phyloP scores from a whole-genome alignment of 2,113 vertebrate genomes.

The Rallus limicola region DNA sequence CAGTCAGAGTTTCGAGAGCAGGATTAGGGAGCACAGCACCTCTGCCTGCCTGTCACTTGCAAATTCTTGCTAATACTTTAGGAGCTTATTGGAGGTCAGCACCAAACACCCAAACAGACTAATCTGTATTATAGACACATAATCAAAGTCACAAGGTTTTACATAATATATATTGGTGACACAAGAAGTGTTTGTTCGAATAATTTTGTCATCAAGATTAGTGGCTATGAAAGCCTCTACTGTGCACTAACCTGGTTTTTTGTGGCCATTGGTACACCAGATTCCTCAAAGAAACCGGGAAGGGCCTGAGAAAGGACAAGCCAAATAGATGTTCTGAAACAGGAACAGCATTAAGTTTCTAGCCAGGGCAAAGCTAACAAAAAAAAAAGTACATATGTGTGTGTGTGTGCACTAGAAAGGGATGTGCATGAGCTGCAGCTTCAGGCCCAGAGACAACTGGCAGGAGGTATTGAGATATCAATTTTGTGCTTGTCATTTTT shows the following conservation, averaged over 20 bases:
- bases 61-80: conserved; percentile 74
- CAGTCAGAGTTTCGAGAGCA: conserved; percentile 24
- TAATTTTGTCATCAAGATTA: conserved; percentile 72
- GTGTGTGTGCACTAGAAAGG: background rate
- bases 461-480: background rate
- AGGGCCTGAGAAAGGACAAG: background rate
- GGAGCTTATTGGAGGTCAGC: conserved; percentile 74
- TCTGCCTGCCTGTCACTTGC: conserved; percentile 72
- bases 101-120: conserved; percentile 76
- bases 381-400: background rate
- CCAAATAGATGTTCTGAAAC: background rate
- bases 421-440: background rate
- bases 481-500: background rate
- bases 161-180: conserved; percentile 72
- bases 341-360: background rate
- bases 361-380: background rate
- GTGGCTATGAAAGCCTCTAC: conserved; percentile 65
- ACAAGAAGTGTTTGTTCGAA: conserved; percentile 64
- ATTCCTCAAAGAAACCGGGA: background rate
- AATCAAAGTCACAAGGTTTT: conserved; percentile 76
- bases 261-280: background rate
- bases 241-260: conserved; percentile 63
- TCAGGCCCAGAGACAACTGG: background rate
- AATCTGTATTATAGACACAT: conserved; percentile 72
- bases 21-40: conserved; percentile 67